Conservation (phyloP, 2,113 vertebrate genomes). For the Anser brachyrhynchus region DNA sequence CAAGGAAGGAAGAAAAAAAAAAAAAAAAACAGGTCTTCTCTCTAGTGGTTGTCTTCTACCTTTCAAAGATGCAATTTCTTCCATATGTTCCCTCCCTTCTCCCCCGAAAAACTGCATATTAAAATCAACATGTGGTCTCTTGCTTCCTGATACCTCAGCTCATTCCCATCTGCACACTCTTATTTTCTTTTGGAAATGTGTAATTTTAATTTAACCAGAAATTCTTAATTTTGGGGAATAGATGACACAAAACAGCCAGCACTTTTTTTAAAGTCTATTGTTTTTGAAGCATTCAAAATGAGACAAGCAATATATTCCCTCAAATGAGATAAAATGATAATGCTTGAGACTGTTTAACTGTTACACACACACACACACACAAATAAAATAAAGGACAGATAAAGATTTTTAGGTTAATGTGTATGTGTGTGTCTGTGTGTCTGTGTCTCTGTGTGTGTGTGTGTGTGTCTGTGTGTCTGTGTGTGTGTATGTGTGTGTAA, state of each 20-base stretch:
- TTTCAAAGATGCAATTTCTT: not conserved
- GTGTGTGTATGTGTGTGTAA: rapidly evolving
- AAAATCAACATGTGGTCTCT: not conserved
- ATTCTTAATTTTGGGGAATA: not conserved
- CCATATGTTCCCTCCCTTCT: not conserved
- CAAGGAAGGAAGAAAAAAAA: not conserved
- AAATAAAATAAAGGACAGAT: not conserved
- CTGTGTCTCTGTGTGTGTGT: not conserved
- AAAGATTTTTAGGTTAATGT: not conserved
- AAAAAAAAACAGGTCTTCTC: not conserved
- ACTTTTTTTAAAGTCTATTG: not conserved
- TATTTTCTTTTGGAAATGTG: not conserved
- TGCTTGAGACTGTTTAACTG: not conserved
- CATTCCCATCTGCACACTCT: not conserved
- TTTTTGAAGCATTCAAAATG: not conserved
- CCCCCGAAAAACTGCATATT: not conserved
- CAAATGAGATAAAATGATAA: not conserved
- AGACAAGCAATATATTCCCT: not conserved
- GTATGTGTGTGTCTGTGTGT: rapidly evolving
- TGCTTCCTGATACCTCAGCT: not conserved
- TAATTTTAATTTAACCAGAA: not conserved
- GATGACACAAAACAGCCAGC: not conserved
- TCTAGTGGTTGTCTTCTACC: not conserved
- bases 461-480: not conserved
- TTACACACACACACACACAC: not conserved